Evolutionary conservation across 2,797 vertebrate species (phyloP).

Genomic region (Sparidentex hasta): DNA sequence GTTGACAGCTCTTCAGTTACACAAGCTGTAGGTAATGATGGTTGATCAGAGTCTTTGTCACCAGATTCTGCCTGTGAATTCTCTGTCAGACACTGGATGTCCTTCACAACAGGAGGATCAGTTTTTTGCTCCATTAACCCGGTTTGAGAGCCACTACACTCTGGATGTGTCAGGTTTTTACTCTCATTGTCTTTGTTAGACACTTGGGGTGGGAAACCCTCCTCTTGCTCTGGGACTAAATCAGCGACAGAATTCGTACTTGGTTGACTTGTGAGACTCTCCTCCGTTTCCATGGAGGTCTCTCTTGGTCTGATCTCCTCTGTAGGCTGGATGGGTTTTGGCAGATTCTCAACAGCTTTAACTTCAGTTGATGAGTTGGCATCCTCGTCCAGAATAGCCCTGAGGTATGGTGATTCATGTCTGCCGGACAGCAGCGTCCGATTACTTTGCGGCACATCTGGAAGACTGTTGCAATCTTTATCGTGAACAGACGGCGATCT

Average conservation of each 20-base stretch:
- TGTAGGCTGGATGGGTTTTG: slow-evolving; percentile 82
- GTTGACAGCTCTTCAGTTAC: slow-evolving; percentile 53
- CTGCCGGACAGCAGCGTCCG: slow-evolving; percentile 82
- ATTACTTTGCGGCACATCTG: slow-evolving; percentile 87
- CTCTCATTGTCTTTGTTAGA: slow-evolving; percentile 75
- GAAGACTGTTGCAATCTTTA: slow-evolving; percentile 87
- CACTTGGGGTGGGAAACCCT: slow-evolving; percentile 70
- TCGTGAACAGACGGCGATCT: slow-evolving; percentile 92
- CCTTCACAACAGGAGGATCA: slow-evolving; percentile 58
- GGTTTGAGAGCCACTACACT: slow-evolving; percentile 63
- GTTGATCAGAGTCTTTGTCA: slow-evolving; percentile 65
- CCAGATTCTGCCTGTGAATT: slow-evolving; percentile 62
- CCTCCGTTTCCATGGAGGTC: slow-evolving; percentile 70
- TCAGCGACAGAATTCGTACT: slow-evolving; percentile 84
- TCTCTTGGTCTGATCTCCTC: slow-evolving; percentile 87
- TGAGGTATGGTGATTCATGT: slow-evolving; percentile 88
- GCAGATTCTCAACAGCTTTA: slow-evolving; percentile 84
- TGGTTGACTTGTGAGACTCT: slow-evolving; percentile 70
- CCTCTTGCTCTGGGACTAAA: slow-evolving; percentile 75
- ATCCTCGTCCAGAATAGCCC: slow-evolving; percentile 93
- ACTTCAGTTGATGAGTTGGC: slow-evolving; percentile 87
- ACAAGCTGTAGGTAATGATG: slow-evolving; percentile 42
- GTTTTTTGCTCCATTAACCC: slow-evolving; percentile 79
- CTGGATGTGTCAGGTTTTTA: slow-evolving; percentile 75
- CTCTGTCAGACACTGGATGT: slow-evolving; percentile 61